Conservation (phyloP, 2,888 invertebrate genomes). For the Heliconius aoede region DNA sequence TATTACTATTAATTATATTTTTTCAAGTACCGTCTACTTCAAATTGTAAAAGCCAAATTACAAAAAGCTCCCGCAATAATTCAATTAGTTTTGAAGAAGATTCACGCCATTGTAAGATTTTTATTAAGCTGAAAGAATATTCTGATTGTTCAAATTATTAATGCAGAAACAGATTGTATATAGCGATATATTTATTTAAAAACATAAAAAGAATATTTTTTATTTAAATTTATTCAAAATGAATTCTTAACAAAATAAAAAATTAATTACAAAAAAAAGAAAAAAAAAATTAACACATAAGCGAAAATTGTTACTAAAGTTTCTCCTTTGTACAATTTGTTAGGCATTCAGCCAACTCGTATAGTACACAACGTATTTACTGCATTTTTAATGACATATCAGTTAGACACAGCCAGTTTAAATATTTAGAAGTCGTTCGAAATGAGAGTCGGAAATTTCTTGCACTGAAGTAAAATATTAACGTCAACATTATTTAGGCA, state of each 20-base stretch:
- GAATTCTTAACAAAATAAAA: not conserved
- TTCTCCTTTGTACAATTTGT: not conserved
- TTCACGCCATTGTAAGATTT: not conserved
- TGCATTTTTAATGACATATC: not conserved
- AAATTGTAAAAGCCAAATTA: not conserved
- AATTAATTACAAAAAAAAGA: not conserved
- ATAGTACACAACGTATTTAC: not conserved
- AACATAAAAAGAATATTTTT: no score
- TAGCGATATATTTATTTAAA: no score
- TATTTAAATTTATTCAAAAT: not conserved
- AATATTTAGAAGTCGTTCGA: constrained; percentile 4
- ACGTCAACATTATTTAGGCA: constrained; percentile 13
- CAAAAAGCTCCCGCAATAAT: constrained; percentile 4
- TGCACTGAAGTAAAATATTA: constrained; percentile 20
- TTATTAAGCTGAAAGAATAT: not conserved
- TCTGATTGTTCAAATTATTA: not conserved
- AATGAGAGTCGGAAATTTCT: constrained; percentile 13
- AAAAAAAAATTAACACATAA: not conserved
- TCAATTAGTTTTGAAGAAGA: constrained; percentile 13
- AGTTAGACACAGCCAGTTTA: not conserved
- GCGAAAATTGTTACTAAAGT: not conserved
- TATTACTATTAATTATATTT: not conserved
- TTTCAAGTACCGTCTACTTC: not conserved
- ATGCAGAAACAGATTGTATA: no score
- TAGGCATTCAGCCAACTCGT: not conserved